phyloP scores from a whole-genome alignment of 2,888 invertebrate species.

The Meghimatium bilineatum region DNA sequence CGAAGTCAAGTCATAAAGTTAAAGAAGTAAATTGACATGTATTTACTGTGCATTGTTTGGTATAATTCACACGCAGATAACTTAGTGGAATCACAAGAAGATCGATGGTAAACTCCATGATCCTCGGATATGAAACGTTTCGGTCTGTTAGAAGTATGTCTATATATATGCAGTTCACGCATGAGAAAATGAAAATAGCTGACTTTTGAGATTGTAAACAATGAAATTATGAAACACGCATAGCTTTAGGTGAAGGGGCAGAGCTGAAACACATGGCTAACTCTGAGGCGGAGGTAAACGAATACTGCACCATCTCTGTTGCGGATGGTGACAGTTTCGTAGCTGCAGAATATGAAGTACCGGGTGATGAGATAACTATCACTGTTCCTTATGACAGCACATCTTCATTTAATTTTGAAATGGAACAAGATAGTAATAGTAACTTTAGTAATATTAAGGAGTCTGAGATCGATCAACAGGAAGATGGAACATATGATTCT shows the following conservation, averaged over 20 bases:
- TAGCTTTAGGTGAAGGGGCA: not conserved
- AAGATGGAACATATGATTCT: slow-evolving; percentile 9
- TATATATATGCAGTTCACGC: too few species aligned
- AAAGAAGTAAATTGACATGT: not conserved
- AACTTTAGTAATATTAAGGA: not conserved
- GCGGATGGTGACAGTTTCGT: not conserved
- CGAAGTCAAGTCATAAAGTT: slow-evolving; percentile 1
- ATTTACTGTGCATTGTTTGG: not conserved
- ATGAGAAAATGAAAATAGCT: not conserved
- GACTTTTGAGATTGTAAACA: slow-evolving; percentile 34
- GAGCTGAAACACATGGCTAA: slow-evolving; percentile 28
- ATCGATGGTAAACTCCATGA: not conserved
- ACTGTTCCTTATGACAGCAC: not conserved
- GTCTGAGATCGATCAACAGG: slow-evolving; percentile 1
- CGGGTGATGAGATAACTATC: not conserved
- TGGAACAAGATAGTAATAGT: not conserved
- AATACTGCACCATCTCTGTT: slow-evolving; percentile 10
- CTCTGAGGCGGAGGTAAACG: slow-evolving; percentile 8
- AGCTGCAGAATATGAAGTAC: not conserved
- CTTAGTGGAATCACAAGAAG: not conserved
- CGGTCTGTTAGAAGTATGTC: too few species aligned
- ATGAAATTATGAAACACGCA: not conserved
- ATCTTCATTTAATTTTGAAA: too few species aligned
- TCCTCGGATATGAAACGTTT: not conserved
- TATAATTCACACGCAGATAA: not conserved